Percentiles rank a stretch among this genome's conserved stretches.
Evolutionary conservation across 2,797 vertebrate genomes (phyloP).

Genomic region (Lagorchestes hirsutus): DNA sequence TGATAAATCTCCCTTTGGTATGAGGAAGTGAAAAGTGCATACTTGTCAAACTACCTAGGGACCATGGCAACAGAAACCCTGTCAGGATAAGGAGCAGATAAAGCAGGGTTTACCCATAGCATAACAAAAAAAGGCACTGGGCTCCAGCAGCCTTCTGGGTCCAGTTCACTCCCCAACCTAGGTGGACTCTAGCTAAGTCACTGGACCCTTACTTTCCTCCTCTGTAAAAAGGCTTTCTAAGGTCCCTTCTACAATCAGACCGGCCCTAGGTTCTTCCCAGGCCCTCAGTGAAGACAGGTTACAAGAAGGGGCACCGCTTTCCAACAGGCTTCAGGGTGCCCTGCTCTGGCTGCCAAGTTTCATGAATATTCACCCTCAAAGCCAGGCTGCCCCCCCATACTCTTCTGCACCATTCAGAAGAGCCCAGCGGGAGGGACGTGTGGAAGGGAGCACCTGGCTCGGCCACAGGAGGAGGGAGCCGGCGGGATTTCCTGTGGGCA

Average conservation of each 20-base stretch:
- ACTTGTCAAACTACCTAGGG: background rate
- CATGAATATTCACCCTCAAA: background rate
- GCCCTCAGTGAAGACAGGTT: background rate
- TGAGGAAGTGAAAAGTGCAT: background rate
- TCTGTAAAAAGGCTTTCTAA: background rate
- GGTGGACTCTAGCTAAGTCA: background rate
- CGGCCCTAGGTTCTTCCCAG: background rate
- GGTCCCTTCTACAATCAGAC: background rate
- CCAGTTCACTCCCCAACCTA: background rate
- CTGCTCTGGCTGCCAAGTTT: background rate
- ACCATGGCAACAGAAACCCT: background rate
- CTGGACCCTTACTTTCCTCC: background rate
- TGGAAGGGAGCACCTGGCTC: background rate
- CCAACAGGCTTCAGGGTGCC: background rate
- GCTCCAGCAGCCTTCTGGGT: background rate
- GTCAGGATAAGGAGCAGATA: background rate
- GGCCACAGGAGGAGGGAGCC: constrained; percentile 49
- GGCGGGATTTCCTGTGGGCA: constrained; percentile 44
- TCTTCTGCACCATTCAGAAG: background rate
- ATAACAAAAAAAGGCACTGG: background rate
- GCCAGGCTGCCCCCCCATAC: background rate
- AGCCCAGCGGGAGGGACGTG: background rate
- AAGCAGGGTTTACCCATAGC: background rate
- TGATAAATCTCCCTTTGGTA: background rate
- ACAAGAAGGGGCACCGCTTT: background rate